Evolutionary conservation across 2,888 invertebrate genomes (phyloP), one percentile per base, ranked within the genome.

Genomic region (Acanthoscelides obtectus): DNA sequence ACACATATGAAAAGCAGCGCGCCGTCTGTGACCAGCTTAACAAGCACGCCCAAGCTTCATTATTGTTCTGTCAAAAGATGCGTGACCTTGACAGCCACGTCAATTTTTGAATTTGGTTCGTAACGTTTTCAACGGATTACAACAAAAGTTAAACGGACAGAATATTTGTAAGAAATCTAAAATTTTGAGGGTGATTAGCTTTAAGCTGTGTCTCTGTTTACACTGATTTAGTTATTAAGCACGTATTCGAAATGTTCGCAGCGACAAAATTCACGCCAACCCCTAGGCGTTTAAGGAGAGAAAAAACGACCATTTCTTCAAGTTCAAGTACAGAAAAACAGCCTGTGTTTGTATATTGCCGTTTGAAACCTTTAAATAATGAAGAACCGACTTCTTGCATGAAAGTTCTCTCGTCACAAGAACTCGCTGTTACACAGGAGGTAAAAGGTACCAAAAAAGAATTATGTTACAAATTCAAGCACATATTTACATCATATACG

Each of bases 271-370:
- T 74, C 70, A 80, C 79, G 20, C 79, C 80, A 22, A 75, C 76
- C 20, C 76, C 79, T 0, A 80, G 78, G 75, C 80, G 76, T 74
- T 71, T 81, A n/a, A 77, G 77, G 74, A 76, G 81, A 66, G 83
- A 84, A 71, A 83, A 83, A 76, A 82, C 82, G 1, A 81, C 80
- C 17, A 66, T 82, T 25, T 83, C 83, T 17, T 76, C 77, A 71
- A 76, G 77, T 69, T 78, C 81, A 1, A 79, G 81, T 45, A 73
- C 72, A 75, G 77, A 78, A 22, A 85, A 74, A 79, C 94, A 96
- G 84, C 92, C 95, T 0, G 94, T 96, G 0, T 91, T 96, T 87
- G 98, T 98, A 0, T 98, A 90, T 81, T 97, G 97, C 82, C 88
- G 98, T 21, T 85, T 98, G 20, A 88, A 95, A 17, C 96, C 97